Conservation (phyloP, 2,797 vertebrate species). For the Acrossocheilus wenchowensis region DNA sequence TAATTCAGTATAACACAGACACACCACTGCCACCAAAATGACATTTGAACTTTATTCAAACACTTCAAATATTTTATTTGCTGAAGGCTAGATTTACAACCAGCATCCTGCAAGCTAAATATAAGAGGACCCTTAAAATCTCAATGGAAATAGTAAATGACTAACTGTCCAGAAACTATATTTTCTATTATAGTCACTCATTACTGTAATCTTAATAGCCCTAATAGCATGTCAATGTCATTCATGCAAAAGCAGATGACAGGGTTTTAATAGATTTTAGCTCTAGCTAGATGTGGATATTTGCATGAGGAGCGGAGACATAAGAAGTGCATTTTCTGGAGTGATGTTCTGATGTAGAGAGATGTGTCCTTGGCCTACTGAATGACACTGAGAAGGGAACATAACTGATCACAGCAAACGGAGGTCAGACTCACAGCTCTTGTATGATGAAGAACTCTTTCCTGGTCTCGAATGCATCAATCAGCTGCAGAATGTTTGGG, state of each 20-base stretch:
- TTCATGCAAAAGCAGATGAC: slow-evolving; percentile 11
- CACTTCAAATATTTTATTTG: neutral
- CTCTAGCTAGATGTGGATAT: slow-evolving; percentile 13
- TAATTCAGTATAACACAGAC: neutral
- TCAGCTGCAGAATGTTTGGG: slow-evolving; percentile 87
- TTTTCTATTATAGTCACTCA: slow-evolving; percentile 10
- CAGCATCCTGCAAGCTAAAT: neutral
- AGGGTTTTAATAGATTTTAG: slow-evolving; percentile 24
- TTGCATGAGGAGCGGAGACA: neutral
- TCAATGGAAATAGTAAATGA: neutral
- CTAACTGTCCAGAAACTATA: neutral
- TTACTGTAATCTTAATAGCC: slow-evolving; percentile 7
- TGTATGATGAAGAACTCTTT: slow-evolving; percentile 90
- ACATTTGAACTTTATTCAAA: neutral
- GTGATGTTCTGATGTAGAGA: slow-evolving; percentile 8
- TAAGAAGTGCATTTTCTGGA: slow-evolving; percentile 9
- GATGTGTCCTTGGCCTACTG: slow-evolving; percentile 44
- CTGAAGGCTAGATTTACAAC: neutral
- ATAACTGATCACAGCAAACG: slow-evolving; percentile 35
- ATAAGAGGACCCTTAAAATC: neutral
- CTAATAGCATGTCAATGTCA: slow-evolving; percentile 1
- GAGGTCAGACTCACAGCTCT: slow-evolving; percentile 82
- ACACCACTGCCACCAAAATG: neutral
- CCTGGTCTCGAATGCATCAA: slow-evolving; percentile 87
- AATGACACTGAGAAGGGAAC: slow-evolving; percentile 25